phyloP scores from a whole-genome alignment of 2,888 invertebrate genomes.

The Fragum whitleyi region DNA sequence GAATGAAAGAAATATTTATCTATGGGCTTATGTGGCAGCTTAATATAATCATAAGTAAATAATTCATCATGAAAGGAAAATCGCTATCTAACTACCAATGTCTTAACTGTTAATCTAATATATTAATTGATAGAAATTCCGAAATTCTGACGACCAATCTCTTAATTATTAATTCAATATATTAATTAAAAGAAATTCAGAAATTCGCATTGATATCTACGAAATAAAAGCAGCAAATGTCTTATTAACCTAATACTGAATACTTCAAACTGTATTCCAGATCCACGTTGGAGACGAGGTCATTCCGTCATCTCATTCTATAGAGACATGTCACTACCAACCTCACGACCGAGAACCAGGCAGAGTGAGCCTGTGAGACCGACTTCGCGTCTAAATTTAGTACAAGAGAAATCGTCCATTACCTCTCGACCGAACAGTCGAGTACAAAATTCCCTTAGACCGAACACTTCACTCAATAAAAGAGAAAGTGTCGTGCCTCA shows the following conservation, averaged over 20 bases:
- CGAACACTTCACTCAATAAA: neutral
- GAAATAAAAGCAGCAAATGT: no score
- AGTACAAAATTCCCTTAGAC: neutral
- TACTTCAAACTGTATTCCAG: conserved; percentile 17
- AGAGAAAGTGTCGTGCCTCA: neutral
- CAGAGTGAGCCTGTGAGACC: conserved; percentile 13
- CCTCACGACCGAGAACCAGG: conserved; percentile 11
- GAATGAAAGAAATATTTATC: neutral
- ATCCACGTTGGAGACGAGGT: neutral
- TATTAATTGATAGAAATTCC: no score
- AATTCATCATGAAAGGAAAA: no score
- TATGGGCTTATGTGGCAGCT: neutral
- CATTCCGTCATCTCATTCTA: conserved; percentile 14
- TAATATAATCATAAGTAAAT: neutral
- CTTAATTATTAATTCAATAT: no score
- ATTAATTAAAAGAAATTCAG: no score
- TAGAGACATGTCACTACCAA: neutral
- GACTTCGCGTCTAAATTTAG: neutral
- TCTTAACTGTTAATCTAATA: no score
- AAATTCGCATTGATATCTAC: no score
- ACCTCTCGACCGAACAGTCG: neutral
- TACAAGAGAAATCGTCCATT: neutral
- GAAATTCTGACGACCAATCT: no score
- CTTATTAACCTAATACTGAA: no score
- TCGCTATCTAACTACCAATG: no score